Percentiles rank a stretch among this genome's conserved stretches.
phyloP scores from a whole-genome alignment of 2,113 vertebrate genomes.

The Nycticebus coucang region DNA sequence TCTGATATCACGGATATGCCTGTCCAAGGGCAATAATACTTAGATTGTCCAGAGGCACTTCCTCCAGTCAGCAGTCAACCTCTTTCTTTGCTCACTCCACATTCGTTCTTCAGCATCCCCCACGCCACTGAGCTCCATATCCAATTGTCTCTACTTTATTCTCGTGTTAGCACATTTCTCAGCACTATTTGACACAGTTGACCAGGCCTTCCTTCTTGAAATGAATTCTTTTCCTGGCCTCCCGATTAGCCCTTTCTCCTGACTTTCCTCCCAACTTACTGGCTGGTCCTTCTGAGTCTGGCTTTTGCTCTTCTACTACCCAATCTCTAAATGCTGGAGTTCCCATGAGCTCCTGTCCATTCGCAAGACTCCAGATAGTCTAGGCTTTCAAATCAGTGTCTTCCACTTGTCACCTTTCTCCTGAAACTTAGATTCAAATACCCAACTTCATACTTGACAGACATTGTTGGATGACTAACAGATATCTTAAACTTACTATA shows the following conservation, averaged over 20 bases:
- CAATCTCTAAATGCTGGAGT: background rate
- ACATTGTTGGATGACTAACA: background rate
- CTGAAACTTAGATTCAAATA: constrained; percentile 9
- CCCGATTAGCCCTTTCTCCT: background rate
- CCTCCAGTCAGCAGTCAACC: background rate
- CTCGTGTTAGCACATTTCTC: background rate
- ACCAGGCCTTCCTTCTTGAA: background rate
- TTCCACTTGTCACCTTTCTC: background rate
- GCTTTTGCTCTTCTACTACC: background rate
- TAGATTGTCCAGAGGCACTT: background rate
- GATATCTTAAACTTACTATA: background rate
- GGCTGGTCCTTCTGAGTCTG: background rate
- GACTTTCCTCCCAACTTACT: background rate
- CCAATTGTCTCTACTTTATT: background rate
- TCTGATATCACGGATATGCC: background rate
- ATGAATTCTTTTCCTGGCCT: background rate
- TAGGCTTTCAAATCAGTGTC: background rate
- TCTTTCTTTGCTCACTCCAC: background rate
- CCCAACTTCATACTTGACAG: background rate
- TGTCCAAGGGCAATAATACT: background rate
- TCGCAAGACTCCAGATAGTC: background rate
- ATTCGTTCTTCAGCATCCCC: background rate
- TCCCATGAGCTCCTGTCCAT: background rate
- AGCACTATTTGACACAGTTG: background rate
- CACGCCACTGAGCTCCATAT: background rate